phyloP scores from a whole-genome alignment of 2,797 vertebrate species.

The Chanos chanos region DNA sequence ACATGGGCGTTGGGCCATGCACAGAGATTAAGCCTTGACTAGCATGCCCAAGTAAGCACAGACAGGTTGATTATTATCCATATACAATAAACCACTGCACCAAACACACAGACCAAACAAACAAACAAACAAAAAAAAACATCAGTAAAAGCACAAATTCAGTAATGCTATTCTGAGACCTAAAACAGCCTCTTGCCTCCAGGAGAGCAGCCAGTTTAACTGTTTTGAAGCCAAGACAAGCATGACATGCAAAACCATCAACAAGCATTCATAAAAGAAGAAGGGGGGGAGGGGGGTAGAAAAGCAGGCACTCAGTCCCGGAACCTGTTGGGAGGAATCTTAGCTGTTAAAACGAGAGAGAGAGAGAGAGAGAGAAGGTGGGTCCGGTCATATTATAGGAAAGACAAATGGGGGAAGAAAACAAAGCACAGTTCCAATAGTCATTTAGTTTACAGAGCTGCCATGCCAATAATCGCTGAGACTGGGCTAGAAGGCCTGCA shows the following conservation, averaged over 20 bases:
- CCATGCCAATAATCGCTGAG: constrained; percentile 8
- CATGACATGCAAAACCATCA: constrained; percentile 33
- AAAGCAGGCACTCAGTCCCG: constrained; percentile 21
- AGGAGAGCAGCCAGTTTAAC: constrained; percentile 29
- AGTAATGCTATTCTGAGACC: neutral
- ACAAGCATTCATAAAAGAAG: constrained; percentile 19
- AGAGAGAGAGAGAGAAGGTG: constrained; percentile 16
- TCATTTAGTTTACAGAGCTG: too few species aligned
- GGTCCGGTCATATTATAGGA: neutral
- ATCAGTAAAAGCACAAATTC: constrained; percentile 1
- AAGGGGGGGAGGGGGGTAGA: constrained; percentile 55
- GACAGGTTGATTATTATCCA: constrained; percentile 9
- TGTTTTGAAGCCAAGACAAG: constrained; percentile 40
- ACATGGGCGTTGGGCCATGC: constrained; percentile 12
- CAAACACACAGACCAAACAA: neutral
- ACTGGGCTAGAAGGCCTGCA: constrained; percentile 66
- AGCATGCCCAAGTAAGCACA: constrained; percentile 26
- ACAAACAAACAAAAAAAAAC: neutral
- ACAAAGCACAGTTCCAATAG: too few species aligned
- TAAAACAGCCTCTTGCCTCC: neutral
- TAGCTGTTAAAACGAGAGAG: constrained; percentile 30
- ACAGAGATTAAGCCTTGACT: constrained; percentile 8
- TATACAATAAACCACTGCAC: constrained; percentile 17
- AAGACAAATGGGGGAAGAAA: neutral
- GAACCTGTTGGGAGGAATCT: constrained; percentile 41